Base-by-base conservation (phyloP, 2,113 vertebrate genomes). In the Sylvietta virens region DNA sequence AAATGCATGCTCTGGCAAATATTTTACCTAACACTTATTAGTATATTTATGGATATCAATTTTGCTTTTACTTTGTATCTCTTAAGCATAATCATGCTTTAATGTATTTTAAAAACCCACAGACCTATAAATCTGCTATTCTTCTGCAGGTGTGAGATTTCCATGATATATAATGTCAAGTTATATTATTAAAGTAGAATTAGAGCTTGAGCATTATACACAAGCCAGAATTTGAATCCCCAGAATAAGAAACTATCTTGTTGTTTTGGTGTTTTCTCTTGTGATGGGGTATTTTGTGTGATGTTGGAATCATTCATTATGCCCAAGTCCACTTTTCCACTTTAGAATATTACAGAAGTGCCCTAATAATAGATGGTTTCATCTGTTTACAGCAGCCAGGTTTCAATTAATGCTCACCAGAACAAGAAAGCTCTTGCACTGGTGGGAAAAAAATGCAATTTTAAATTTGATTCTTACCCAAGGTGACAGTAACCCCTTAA, bases 1-100 rank as follows among this genome's bases (percentile, higher is more conserved):
- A 96, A 98, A 97, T 64, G 56, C 80, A 66, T 91, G 95, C 88
- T 97, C 94, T 92, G 90, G 86, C 90, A 96, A 90, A 93, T 94
- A 96, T 94, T 97, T 96, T 95, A 88, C 74, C 47, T 92, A 89
- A 92, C 78, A 10, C 44, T 74, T 96, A 95, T 93, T 96, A 96
- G 94, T 96, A 71, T 77, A 79, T 86, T 90, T 94, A 78, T 76
- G 81, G 84, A 50, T 39, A 33, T 92, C 93, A 92, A 74, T 96
- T 96, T 89, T 92, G 54, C 51, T 96, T 92, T 86, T 77, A 77
- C 74, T 92, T 70, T 81, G 15, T 26, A 90, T 95, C 57, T 96
- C 93, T 97, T 65, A 90, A 83, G 40, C 23, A 57, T 48, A 86
- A 53, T 48, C 16, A 48, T 37, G 33, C 16, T 72, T 69, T 88